These are phyloP conservation scores for Apomyelois bistriatella DNA, from an alignment of 2,888 invertebrate species.

Conservation along the genomic window DNA sequence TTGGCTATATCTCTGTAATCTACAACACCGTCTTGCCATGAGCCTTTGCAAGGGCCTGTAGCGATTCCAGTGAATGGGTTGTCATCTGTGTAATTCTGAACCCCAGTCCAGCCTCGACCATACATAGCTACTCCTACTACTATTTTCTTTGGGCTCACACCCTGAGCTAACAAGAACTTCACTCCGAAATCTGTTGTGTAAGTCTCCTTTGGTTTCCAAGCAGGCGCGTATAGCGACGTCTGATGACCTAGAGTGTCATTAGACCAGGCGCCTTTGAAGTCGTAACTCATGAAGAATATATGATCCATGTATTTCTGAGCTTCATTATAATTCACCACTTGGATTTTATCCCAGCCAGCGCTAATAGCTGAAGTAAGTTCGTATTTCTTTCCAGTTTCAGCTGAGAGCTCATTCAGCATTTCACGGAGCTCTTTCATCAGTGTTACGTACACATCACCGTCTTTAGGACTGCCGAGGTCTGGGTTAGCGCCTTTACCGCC, in stretches of 20 bases:
- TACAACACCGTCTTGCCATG: conserved; percentile 74
- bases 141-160: conserved; percentile 67
- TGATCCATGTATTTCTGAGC: conserved; percentile 75
- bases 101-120: conserved; percentile 73
- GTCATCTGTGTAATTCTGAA: conserved; percentile 51
- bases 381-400: conserved; percentile 65
- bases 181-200: conserved; percentile 75
- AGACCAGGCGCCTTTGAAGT: conserved; percentile 75
- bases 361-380: conserved; percentile 75
- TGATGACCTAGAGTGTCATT: conserved; percentile 71
- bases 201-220: conserved; percentile 66
- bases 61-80: conserved; percentile 71
- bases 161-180: conserved; percentile 65
- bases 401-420: conserved; percentile 64
- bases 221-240: conserved; percentile 62
- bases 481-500: conserved; percentile 75
- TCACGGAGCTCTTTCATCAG: conserved; percentile 68
- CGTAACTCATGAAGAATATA: conserved; percentile 74
- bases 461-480: conserved; percentile 62
- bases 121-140: conserved; percentile 74
- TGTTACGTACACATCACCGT: conserved; percentile 59
- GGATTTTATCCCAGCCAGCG: conserved; percentile 74
- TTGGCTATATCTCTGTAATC: conserved; percentile 70
- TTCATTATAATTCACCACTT: conserved; percentile 67
- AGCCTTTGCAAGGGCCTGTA: conserved; percentile 67